Evolutionary conservation across 2,888 invertebrate genomes (phyloP), one percentile per base, ranked within the genome.

Genomic region (Slavum lentiscoides): DNA sequence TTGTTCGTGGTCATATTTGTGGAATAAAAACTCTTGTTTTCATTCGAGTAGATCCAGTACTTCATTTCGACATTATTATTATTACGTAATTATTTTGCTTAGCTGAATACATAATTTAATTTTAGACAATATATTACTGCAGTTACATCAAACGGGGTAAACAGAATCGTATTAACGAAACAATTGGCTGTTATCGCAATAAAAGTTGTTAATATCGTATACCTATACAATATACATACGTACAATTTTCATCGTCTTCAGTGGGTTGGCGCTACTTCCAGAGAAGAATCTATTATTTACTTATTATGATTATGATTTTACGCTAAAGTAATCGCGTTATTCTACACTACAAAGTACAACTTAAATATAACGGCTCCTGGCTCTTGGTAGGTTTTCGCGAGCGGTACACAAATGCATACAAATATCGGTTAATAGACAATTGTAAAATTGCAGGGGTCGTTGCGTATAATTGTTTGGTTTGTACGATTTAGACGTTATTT

Each of bases 41-140:
- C 62, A 64, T 74, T 64, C n/a, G 15, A 64, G 49, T 55, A 64
- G 37, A 53, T 74, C 15, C 6, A 37, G 53, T 21, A 64, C 53
- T 64, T 74, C 53, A 53, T 74, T 74, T 64, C n/a, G 49, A 11
- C 43, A 73, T 73, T 61, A 59, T 59, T 21, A 30, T 72, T 72
- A 49, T 61, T 30, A 61, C n/a, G 6, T 21, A 61, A 73, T 74
- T 74, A 30, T 74, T 74, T 74, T 74, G 49, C 73, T 62, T 62
- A 53, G 73, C 49, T 30, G 73, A 49, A 74, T 53, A 21, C 53
- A 21, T 74, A 74, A 74, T 55, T 64, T n/a, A n/a, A 53, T 74
- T 74, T 74, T 62, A 37, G 64, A 37, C 5, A 64, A 37, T 64
- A 74, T 74, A 23, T 4, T 30, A 30, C 30, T 30, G 43, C 69